These are phyloP conservation scores for Spisula subtruncata DNA, from an alignment of 2,888 invertebrate genomes.

Conservation along the genomic window DNA sequence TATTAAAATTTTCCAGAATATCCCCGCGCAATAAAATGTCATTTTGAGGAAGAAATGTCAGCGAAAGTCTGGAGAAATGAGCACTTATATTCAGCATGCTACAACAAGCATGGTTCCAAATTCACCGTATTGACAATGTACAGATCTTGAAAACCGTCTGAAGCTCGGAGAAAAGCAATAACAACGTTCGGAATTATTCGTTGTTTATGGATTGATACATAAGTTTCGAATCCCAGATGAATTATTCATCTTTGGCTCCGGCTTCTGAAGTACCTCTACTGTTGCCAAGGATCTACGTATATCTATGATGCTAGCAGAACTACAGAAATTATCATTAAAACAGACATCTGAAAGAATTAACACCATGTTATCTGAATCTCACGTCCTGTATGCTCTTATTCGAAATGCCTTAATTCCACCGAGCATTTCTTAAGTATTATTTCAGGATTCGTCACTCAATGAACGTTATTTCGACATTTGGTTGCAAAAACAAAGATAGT, in stretches of 20 bases:
- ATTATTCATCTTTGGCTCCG: background rate
- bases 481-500: background rate
- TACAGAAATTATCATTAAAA: background rate
- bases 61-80: too few relatives aligned
- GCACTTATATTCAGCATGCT: too few relatives aligned
- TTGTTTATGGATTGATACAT: constrained; percentile 15
- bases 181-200: background rate
- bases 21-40: too few relatives aligned
- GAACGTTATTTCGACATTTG: background rate
- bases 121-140: background rate
- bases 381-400: background rate
- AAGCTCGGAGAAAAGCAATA: background rate
- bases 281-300: constrained; percentile 19
- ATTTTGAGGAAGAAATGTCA: too few relatives aligned
- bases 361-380: too few relatives aligned
- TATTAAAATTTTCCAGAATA: too few relatives aligned
- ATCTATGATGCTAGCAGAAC: background rate
- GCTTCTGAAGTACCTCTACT: background rate
- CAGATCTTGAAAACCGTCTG: background rate
- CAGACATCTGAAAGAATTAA: background rate
- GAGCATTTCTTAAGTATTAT: background rate
- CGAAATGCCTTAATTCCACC: background rate
- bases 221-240: background rate
- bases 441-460: background rate
- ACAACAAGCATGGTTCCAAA: too few relatives aligned